Percentiles rank a stretch among this genome's conserved stretches.
phyloP scores from a whole-genome alignment of 2,888 invertebrate species.

The Trilocha varians region DNA sequence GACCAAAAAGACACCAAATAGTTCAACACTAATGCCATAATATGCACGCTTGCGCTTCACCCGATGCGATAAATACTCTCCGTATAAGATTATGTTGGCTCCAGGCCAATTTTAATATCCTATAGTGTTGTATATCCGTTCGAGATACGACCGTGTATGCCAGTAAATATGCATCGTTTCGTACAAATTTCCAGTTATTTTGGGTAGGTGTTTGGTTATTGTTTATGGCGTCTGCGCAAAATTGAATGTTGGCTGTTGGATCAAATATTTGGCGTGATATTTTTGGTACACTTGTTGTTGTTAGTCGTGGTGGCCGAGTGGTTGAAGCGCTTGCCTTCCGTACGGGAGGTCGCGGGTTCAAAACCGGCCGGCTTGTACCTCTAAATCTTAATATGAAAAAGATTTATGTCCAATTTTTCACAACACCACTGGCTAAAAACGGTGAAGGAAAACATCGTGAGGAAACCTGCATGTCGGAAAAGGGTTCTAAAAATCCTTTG shows the following conservation, averaged over 20 bases:
- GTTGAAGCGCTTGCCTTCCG: too few species aligned
- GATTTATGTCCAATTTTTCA: too few species aligned
- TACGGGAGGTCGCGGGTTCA: too few species aligned
- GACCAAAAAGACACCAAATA: background rate
- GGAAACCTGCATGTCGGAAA: too few species aligned
- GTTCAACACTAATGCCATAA: slow-evolving; percentile 11
- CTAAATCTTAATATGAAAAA: too few species aligned
- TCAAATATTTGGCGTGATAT: background rate
- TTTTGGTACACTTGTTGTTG: too few species aligned
- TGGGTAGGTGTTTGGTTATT: background rate
- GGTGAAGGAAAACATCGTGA: too few species aligned
- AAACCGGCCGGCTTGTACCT: too few species aligned
- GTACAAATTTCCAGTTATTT: background rate
- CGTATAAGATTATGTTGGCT: slow-evolving; percentile 55
- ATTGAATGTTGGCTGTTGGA: background rate
- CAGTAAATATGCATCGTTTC: slow-evolving; percentile 12
- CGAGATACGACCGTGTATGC: slow-evolving; percentile 26
- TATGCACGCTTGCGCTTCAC: slow-evolving; percentile 12
- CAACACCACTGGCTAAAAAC: too few species aligned
- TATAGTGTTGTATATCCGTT: slow-evolving; percentile 39
- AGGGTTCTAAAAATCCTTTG: too few species aligned
- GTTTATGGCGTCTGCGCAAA: background rate
- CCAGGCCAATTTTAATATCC: slow-evolving; percentile 59
- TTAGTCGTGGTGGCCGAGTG: too few species aligned
- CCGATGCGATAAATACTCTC: slow-evolving; percentile 39